Conservation (phyloP, 1,140 invertebrate genomes). For the Frieseomelitta varia region DNA sequence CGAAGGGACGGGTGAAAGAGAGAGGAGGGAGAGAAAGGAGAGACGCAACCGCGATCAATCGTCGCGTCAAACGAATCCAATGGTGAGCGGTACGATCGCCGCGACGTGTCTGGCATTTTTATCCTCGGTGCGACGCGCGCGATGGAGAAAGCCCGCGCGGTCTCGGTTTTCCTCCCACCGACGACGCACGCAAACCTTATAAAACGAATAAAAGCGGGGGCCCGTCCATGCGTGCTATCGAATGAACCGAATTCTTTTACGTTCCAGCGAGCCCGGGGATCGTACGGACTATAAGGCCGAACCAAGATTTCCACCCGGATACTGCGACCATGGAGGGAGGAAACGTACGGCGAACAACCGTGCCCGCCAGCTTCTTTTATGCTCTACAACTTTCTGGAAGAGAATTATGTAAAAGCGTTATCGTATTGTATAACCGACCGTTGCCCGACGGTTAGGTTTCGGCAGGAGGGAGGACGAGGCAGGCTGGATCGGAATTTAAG, state of each 20-base stretch:
- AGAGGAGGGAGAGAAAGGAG: neutral
- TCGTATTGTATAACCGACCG: constrained; percentile 20
- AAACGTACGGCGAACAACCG: neutral
- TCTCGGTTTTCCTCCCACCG: constrained; percentile 18
- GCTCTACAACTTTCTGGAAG: constrained; percentile 44
- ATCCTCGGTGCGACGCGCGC: neutral
- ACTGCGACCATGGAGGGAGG: neutral
- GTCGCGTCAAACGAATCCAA: constrained; percentile 48
- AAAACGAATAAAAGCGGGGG: constrained; percentile 53
- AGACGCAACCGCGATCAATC: constrained; percentile 49
- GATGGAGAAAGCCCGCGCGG: constrained; percentile 5
- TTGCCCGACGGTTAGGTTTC: neutral
- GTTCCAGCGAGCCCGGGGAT: constrained; percentile 44
- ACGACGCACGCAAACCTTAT: constrained; percentile 46
- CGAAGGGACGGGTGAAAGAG: neutral
- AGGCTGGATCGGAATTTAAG: neutral
- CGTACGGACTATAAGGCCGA: constrained; percentile 27
- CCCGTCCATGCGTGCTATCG: constrained; percentile 57
- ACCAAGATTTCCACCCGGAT: constrained; percentile 36
- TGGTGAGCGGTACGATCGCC: constrained; percentile 34
- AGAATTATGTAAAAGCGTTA: constrained; percentile 49
- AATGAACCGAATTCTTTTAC: constrained; percentile 63
- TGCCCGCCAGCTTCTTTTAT: constrained; percentile 9
- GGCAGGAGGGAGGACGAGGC: neutral
- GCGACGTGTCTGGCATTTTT: constrained; percentile 53